These are phyloP conservation scores for Rallus limicola DNA, from an alignment of 2,113 vertebrate species.

Conservation along the genomic window DNA sequence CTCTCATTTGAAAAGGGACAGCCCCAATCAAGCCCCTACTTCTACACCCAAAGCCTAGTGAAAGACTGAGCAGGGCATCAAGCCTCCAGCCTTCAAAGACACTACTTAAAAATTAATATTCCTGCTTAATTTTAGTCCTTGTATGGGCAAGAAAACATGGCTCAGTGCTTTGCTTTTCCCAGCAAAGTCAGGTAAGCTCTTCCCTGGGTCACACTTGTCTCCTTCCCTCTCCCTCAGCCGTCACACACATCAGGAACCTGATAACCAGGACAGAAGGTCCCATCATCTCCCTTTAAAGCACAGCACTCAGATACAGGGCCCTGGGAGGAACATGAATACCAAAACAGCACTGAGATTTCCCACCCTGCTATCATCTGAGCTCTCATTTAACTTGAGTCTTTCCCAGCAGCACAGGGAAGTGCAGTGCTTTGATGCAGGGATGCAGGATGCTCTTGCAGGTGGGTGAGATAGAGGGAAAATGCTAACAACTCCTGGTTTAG, in stretches of 20 bases:
- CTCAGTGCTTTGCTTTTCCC: too few relatives aligned
- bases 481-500: neutral
- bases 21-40: neutral
- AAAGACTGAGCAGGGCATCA: neutral
- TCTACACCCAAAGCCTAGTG: neutral
- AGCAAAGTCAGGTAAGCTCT: neutral
- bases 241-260: neutral
- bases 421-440: neutral
- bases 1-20: neutral
- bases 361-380: neutral
- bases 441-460: neutral
- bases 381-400: neutral
- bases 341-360: neutral
- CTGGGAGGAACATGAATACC: neutral
- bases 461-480: neutral
- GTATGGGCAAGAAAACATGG: neutral
- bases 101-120: neutral
- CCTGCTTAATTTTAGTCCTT: neutral
- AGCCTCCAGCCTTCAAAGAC: neutral
- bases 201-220: neutral
- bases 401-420: neutral
- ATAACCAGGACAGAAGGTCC: neutral
- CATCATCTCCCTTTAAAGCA: neutral
- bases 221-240: neutral
- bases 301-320: neutral